phyloP scores from a whole-genome alignment of 2,797 vertebrate species.

The Silurus lanzhouensis region DNA sequence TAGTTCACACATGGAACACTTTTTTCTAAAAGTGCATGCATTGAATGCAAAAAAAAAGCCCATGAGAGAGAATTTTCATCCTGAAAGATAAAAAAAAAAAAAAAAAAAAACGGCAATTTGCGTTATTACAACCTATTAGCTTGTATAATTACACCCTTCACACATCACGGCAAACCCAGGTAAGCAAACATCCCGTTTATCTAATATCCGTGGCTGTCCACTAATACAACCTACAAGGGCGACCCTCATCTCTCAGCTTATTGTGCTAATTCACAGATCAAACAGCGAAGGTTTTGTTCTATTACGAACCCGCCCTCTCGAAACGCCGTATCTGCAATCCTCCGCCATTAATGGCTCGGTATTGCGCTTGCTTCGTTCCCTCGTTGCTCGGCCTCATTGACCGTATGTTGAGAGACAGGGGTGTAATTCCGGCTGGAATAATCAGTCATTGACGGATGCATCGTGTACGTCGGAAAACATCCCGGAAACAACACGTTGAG shows the following conservation, averaged over 20 bases:
- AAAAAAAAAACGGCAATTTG: background rate
- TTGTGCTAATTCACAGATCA: constrained; percentile 47
- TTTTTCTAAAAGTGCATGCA: too few species aligned
- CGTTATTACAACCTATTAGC: constrained; percentile 6
- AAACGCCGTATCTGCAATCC: constrained; percentile 27
- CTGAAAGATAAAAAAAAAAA: too few species aligned
- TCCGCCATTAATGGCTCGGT: constrained; percentile 32
- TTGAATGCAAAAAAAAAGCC: too few species aligned
- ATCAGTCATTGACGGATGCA: constrained; percentile 44
- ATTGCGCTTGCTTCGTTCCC: constrained; percentile 22
- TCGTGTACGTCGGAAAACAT: constrained; percentile 27
- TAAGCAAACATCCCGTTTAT: constrained; percentile 36
- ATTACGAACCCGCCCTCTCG: constrained; percentile 18
- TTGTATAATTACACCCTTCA: constrained; percentile 3
- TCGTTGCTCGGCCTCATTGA: constrained; percentile 35
- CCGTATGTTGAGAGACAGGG: constrained; percentile 30
- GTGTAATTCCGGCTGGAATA: constrained; percentile 45
- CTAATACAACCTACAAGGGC: constrained; percentile 17
- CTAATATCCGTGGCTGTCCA: constrained; percentile 7
- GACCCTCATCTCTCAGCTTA: constrained; percentile 28
- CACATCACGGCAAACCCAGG: constrained; percentile 26
- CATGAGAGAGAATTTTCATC: background rate
- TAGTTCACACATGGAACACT: too few species aligned
- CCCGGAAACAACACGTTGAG: constrained; percentile 14
- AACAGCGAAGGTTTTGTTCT: constrained; percentile 42